Percentiles rank a stretch among this genome's conserved stretches.
Conservation (phyloP, 2,113 vertebrate species). For the Tonatia bakeri region DNA sequence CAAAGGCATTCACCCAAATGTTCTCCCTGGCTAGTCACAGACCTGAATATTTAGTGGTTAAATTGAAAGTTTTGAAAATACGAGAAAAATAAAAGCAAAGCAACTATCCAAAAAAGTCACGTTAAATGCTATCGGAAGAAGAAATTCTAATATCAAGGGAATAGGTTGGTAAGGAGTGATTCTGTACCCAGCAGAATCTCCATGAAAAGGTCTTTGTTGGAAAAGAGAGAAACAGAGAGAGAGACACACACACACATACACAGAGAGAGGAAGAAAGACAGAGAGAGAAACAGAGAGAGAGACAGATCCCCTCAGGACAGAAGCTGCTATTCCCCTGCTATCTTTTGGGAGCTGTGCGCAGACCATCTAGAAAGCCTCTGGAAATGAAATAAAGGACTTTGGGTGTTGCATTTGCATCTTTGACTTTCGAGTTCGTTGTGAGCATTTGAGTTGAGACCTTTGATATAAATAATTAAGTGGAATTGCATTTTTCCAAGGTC, state of each 20-base stretch:
- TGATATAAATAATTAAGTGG: background rate
- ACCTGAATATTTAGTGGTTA: background rate
- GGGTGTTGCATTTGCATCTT: background rate
- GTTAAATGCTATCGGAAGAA: background rate
- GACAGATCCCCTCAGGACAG: background rate
- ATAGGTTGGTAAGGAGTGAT: background rate
- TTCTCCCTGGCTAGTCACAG: background rate
- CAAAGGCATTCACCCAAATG: background rate
- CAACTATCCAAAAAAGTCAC: background rate
- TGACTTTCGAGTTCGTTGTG: background rate
- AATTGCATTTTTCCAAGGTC: background rate
- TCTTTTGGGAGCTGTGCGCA: background rate
- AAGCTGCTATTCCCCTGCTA: background rate
- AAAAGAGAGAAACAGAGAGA: background rate
- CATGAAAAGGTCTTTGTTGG: background rate
- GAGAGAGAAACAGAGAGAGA: background rate
- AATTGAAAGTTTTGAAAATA: background rate
- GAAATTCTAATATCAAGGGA: background rate
- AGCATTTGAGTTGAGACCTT: background rate
- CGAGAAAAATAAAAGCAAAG: background rate
- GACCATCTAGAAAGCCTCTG: background rate
- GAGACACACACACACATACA: background rate
- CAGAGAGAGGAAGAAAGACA: no score
- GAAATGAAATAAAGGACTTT: background rate
- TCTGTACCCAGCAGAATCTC: background rate